Base-by-base conservation (phyloP, 2,113 vertebrate species). In the Buteo buteo region DNA sequence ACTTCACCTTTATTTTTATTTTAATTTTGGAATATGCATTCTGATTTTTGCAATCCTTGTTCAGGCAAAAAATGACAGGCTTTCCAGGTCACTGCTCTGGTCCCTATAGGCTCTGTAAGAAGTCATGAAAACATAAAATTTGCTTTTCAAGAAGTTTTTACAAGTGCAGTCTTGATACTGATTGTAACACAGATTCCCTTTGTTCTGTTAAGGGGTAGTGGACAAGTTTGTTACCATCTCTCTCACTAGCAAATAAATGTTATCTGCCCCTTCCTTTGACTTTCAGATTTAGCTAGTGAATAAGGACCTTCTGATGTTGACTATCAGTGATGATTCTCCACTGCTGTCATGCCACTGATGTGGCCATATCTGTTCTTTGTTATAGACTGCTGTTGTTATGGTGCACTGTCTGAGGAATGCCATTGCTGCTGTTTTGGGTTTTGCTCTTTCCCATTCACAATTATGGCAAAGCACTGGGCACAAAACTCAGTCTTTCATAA, bases 1-100 rank as follows among this genome's bases (percentile, higher is more conserved):
- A 76, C 20, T 11, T 96, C 85, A 34, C 32, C 42, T 86, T 90
- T 83, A 82, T 86, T 97, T 98, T 91, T 70, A 86, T 91, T 94
- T 93, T 93, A 45, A 66, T 83, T 94, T 96, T 61, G 21, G 52
- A 94, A 95, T 55, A 29, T 16, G 38, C 26, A 32, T 31, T 38
- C 54, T 65, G n/a, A 44, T 57, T 89, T 96, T 92, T 77, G 32
- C 45, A 80, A 17, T 67, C 17, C 15, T 87, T 58, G 32, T 64
- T 74, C 40, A 72, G 13, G 45, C 3, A 82, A 88, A 78, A 94
- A 67, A 83, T 42, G 11, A 29, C 22, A 80, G 57, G 82, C 59
- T 94, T 89, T 81, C 44, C 66, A 84, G 54, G 61, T 76, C 89
- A 50, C 70, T 26, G 40, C 42, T 50, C 71, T 45, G 22, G 7